Evolutionary conservation across 2,113 vertebrate species (phyloP), one percentile per base, ranked within the genome.

Genomic region (Coreoperca whiteheadi): DNA sequence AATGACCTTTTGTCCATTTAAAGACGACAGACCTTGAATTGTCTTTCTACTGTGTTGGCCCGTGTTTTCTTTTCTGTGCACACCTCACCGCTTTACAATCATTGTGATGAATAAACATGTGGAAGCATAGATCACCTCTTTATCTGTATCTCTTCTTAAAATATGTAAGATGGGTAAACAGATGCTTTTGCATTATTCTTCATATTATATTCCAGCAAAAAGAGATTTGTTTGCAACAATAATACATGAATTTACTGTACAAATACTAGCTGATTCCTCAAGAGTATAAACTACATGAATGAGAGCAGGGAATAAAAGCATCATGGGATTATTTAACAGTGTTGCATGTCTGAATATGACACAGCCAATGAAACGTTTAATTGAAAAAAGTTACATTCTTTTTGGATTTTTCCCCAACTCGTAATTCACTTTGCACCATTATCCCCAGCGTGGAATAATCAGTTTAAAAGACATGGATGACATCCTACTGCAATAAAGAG

Each of bases 21-120:
- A 86, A 89, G 15, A 83, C 75, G 76, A 34, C 18, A 70, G 18
- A 32, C 28, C 81, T 79, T 89, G 64, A 59, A 78, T 41, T 90
- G 75, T 90, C 57, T 90, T 90, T 87, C 41, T 54, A 32, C 2
- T 30, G 30, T 77, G 30, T 63, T 87, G 54, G 48, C 79, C 69
- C 61, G 32, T 86, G 39, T 46, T 89, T 78, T 87, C 43, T 71
- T 71, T 50, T 74, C 76, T 88, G 80, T 86, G 69, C 56, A 56
- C 63, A 85, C 68, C 50, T 43, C 23, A 51, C 77, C 56, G 83
- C 66, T 15, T 87, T 73, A 85, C 69, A 67, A 85, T 85, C 37
- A 92, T 79, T 88, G 65, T 88, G 70, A 91, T 81, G 11, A 95
- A 93, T 92, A 92, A 94, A 94, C 77, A 91, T 57, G 72, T 79